Conservation (phyloP, 1,140 invertebrate species). For the Diorhabda elongata region DNA sequence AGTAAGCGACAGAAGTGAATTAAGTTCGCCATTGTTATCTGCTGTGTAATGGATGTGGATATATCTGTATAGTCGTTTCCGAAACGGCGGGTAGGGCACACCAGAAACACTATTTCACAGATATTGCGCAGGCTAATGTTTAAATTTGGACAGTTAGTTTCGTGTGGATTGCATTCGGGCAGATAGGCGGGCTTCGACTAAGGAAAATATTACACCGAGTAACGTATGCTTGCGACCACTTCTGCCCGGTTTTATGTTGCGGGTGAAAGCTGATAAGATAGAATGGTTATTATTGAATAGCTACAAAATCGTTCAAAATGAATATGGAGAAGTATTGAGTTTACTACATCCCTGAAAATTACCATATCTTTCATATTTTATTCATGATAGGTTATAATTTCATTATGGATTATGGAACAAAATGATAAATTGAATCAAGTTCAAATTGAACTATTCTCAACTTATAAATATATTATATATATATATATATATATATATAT, state of each 20-base stretch:
- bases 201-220: not conserved
- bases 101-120: slow-evolving; percentile 28
- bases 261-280: not conserved
- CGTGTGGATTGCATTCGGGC: not conserved
- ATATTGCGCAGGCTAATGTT: slow-evolving; percentile 24
- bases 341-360: no score
- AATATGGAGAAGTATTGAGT: no score
- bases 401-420: no score
- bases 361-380: no score
- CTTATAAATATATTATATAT: no score
- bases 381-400: no score
- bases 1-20: slow-evolving; percentile 33
- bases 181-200: not conserved
- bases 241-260: not conserved
- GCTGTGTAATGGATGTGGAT: slow-evolving; percentile 33
- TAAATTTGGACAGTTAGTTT: slow-evolving; percentile 8
- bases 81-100: slow-evolving; percentile 13
- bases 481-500: no score
- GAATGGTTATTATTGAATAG: no score
- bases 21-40: slow-evolving; percentile 34
- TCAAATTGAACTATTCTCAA: no score
- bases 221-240: not conserved
- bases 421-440: no score
- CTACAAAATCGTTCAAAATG: no score
- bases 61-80: slow-evolving; percentile 24